Conservation (phyloP, 2,797 vertebrate genomes). For the Muscicapa comitata region DNA sequence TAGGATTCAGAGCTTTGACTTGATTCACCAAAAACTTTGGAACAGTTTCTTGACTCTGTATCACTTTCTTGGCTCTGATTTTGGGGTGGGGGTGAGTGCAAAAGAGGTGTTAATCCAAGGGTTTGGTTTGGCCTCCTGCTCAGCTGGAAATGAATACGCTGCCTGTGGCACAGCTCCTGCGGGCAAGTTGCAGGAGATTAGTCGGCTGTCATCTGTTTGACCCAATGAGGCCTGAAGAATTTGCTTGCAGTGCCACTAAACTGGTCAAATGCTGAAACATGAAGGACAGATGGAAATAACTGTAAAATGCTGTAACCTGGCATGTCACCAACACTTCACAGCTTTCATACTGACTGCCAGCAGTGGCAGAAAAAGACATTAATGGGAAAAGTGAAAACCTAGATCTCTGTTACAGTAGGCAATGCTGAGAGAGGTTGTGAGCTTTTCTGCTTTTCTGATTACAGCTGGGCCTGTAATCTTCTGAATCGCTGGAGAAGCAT, state of each 20-base stretch:
- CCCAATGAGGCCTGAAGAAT: not conserved
- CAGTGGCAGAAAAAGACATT: not conserved
- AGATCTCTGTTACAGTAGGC: not conserved
- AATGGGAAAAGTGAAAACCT: not conserved
- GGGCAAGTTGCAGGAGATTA: not conserved
- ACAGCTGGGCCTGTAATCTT: not conserved
- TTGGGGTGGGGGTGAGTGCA: not conserved
- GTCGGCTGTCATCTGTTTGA: not conserved
- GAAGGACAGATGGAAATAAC: conserved; percentile 8
- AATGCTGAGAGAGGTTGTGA: not conserved
- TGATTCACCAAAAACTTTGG: not conserved
- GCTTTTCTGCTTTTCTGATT: not conserved
- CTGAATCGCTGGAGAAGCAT: not conserved
- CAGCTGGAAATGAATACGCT: conserved; percentile 6
- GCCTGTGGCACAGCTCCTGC: not conserved
- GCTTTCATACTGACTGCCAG: not conserved
- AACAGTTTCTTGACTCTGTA: not conserved
- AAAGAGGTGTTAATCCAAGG: conserved; percentile 51
- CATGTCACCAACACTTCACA: not conserved
- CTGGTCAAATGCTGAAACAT: not conserved
- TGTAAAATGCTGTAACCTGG: conserved; percentile 25
- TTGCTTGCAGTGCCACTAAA: not conserved
- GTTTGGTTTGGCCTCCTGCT: conserved; percentile 31
- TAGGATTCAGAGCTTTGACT: not conserved
- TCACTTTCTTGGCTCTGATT: conserved; percentile 23